Base-by-base conservation (phyloP, 2,797 vertebrate genomes). In the Fistularia tabacaria region DNA sequence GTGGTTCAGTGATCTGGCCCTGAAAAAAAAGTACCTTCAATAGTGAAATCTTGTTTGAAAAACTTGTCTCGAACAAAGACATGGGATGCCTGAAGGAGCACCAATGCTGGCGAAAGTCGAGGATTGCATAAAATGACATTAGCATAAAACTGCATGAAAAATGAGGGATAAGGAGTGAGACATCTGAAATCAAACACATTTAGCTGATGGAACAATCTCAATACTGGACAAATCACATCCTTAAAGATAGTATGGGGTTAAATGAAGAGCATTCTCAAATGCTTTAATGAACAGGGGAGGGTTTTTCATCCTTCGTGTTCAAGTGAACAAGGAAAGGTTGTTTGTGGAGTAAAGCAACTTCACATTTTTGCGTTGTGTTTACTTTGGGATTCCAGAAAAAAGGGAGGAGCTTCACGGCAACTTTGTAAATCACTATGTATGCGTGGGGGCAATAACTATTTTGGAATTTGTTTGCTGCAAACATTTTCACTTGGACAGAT, bases 381-480 rank as follows among this genome's bases (percentile, higher is more conserved):
- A 66, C 59, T 62, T 74, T 36, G 6, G 25, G 69, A 66, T 45
- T 36, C 49, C 8, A 51, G 36, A 59, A 70, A 74, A 54, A 56
- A 57, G 25, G 25, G 25, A 25, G 25, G 25, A 25, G 5, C 13
- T 15, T 59, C 15, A 46, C 11, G 50, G 14, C 43, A 38, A 37
- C 11, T 55, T 14, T 7, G 87, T 87, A 69, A 64, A 74, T 88
- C 88, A 89, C 86, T 77, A 54, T 73, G 67, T 42, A 55, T 36
- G 43, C 48, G 46, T 63, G 12, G 49, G 49, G 7, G 11, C 12
- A 41, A 71, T 77, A 73, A 60, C 46, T 41, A 59, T 36, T 48
- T 63, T 71, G 54, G 72, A 57, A 55, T 66, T 42, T 43, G 49
- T 74, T 83, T 83, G 68, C 66, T 74, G 79, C 85, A 89, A 89